Percentiles rank a stretch among this genome's conserved stretches.
These are phyloP conservation scores for Cassiopea andromeda DNA, from an alignment of 30 jellyfish, hydroid and myxozoan species.

Conservation along the genomic window DNA sequence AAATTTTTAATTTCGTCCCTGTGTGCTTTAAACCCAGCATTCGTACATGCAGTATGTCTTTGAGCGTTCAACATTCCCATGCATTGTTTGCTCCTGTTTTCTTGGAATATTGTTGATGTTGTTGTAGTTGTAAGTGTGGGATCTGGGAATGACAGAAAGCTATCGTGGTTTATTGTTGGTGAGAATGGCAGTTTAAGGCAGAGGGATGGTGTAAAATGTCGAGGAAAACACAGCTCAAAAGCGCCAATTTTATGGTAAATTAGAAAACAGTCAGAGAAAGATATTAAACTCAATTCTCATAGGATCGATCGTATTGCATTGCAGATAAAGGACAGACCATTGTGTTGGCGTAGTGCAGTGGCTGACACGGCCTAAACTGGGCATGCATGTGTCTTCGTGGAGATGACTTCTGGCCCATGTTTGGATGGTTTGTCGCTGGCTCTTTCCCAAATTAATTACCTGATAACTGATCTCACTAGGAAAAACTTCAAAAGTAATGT, in stretches of 20 bases:
- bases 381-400: conserved; percentile 78
- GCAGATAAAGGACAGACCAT: not conserved
- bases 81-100: too few relatives aligned
- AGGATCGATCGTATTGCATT: not conserved
- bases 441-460: conserved; percentile 96
- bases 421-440: conserved; percentile 99
- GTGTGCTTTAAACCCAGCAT: too few relatives aligned
- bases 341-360: conserved; percentile 28
- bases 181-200: not conserved
- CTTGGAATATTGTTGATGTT: not conserved
- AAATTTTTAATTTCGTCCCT: too few relatives aligned
- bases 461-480: conserved; percentile 87
- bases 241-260: not conserved
- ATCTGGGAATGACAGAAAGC: not conserved
- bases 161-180: conserved; percentile 19
- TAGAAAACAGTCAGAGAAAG: not conserved
- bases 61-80: too few relatives aligned
- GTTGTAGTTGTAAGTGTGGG: not conserved
- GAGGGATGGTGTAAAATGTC: not conserved
- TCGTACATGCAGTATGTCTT: too few relatives aligned
- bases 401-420: conserved; percentile 95
- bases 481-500: conserved; percentile 87
- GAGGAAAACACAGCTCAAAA: not conserved
- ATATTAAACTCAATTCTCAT: not conserved
- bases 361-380: conserved; percentile 77